Conservation (phyloP, 1,140 invertebrate genomes). For the Oryctes rhinoceros region DNA sequence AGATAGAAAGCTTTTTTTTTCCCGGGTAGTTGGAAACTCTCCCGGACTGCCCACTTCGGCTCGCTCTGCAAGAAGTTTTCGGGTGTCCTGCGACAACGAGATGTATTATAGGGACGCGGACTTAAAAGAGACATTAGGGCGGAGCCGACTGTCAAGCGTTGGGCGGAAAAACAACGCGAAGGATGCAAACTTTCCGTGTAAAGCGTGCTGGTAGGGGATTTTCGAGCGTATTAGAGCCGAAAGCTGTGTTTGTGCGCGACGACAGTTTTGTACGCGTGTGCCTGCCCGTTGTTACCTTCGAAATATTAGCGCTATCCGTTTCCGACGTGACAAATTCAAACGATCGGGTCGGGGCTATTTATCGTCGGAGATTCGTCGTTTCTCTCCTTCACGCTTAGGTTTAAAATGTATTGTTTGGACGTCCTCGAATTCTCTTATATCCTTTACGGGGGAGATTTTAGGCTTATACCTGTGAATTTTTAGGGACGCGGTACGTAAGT, state of each 20-base stretch:
- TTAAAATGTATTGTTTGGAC: background rate
- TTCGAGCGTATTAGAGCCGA: too few species aligned
- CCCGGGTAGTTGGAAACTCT: background rate
- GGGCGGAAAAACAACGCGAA: conserved; percentile 6
- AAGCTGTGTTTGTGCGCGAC: too few species aligned
- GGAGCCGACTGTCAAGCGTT: background rate
- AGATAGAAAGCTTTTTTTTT: background rate
- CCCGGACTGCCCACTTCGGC: background rate
- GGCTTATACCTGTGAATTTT: too few species aligned
- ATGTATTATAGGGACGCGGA: conserved; percentile 10
- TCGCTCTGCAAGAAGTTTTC: background rate
- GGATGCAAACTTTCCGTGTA: background rate
- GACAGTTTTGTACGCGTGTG: background rate
- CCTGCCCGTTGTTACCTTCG: background rate
- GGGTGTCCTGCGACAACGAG: background rate
- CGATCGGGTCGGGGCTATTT: background rate
- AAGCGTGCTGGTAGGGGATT: background rate
- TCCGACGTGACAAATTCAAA: background rate
- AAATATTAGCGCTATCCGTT: conserved; percentile 4
- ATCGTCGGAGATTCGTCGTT: background rate
- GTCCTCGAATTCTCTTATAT: background rate
- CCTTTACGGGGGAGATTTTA: background rate
- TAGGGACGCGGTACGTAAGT: too few species aligned
- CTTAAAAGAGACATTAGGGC: background rate
- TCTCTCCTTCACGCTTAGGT: background rate